phyloP scores from a whole-genome alignment of 2,797 vertebrate species.

The Pipistrellus kuhlii region DNA sequence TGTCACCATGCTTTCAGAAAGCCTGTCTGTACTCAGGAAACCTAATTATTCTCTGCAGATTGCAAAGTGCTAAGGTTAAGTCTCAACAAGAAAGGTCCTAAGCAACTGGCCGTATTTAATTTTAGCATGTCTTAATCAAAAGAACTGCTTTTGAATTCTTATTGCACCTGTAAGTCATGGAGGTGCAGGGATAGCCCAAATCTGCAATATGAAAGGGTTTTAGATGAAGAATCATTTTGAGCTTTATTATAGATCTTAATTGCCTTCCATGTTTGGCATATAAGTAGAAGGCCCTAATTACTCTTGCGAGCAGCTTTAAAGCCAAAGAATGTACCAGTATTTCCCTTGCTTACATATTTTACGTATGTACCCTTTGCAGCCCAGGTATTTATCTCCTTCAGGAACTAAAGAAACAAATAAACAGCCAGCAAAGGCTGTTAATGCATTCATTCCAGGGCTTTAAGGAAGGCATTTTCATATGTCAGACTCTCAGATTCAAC shows the following conservation, averaged over 20 bases:
- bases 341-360: neutral
- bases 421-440: neutral
- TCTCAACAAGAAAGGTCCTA: neutral
- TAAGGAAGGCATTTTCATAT: neutral
- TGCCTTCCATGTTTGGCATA: neutral
- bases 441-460: neutral
- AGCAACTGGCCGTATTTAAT: neutral
- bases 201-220: neutral
- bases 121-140: constrained; percentile 17
- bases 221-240: neutral
- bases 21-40: neutral
- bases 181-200: neutral
- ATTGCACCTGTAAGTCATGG: neutral
- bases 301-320: neutral
- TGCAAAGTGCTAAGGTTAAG: neutral
- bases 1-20: neutral
- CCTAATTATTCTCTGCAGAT: neutral
- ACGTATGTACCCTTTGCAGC: neutral
- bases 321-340: neutral
- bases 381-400: neutral
- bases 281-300: neutral
- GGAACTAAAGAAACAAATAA: constrained; percentile 20
- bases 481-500: neutral
- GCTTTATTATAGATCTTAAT: neutral
- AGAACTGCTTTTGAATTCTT: neutral